Conservation (phyloP, 2,888 invertebrate species). For the Malacosoma neustria region DNA sequence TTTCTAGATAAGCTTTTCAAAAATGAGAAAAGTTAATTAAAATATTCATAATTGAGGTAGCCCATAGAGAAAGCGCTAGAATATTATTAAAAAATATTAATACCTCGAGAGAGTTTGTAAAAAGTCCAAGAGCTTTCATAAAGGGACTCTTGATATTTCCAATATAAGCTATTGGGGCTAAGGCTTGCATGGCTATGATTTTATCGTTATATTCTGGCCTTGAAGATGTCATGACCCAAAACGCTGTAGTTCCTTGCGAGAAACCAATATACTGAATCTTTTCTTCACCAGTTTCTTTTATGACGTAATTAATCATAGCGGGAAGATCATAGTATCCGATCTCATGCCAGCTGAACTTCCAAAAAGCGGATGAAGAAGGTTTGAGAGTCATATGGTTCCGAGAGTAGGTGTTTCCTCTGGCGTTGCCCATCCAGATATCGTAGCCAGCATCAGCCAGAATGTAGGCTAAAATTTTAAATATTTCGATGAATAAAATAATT, state of each 20-base stretch:
- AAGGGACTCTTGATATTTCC: conserved; percentile 62
- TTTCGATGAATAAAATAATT: too few species aligned
- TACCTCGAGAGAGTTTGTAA: conserved; percentile 67
- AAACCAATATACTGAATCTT: conserved; percentile 82
- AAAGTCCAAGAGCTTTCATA: conserved; percentile 54
- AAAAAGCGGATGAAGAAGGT: conserved; percentile 45
- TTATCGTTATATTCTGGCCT: conserved; percentile 76
- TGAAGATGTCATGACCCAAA: conserved; percentile 75
- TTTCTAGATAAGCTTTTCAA: too few species aligned
- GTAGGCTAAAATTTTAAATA: conserved; percentile 69
- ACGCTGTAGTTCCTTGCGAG: conserved; percentile 79
- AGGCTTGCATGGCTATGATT: conserved; percentile 70
- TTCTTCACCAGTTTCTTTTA: conserved; percentile 64
- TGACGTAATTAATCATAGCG: conserved; percentile 81
- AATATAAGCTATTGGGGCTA: conserved; percentile 77
- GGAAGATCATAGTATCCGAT: conserved; percentile 85
- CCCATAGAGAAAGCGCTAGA: too few species aligned
- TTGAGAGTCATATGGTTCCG: conserved; percentile 69
- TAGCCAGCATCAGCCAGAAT: conserved; percentile 80
- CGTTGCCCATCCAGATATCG: conserved; percentile 91
- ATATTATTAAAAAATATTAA: too few species aligned
- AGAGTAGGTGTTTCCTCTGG: conserved; percentile 86
- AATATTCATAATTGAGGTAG: too few species aligned
- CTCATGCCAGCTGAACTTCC: conserved; percentile 82
- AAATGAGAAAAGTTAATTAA: too few species aligned